These are phyloP conservation scores for Hydraecia micacea DNA, from an alignment of 2,888 invertebrate genomes.

Conservation along the genomic window DNA sequence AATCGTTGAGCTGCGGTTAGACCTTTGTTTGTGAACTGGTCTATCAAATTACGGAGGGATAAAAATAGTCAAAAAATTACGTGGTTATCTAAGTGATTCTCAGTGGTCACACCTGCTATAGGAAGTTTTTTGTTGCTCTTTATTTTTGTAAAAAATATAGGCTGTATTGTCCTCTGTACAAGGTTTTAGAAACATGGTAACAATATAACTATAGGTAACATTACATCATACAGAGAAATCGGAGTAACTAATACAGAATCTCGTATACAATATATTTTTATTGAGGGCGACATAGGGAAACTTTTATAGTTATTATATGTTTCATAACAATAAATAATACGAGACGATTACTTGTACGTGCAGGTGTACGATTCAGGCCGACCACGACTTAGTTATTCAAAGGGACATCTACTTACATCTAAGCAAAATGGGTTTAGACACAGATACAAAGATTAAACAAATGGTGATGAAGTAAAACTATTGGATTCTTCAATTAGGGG, in stretches of 20 bases:
- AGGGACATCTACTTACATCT: background rate
- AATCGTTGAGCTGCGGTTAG: conserved; percentile 41
- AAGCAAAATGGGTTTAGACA: background rate
- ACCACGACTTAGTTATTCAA: background rate
- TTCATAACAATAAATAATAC: conserved; percentile 29
- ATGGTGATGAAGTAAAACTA: background rate
- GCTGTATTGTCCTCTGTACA: background rate
- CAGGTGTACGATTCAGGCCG: conserved; percentile 8
- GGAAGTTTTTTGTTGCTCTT: background rate
- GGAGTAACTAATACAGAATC: conserved; percentile 4
- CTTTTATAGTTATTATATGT: conserved; percentile 16
- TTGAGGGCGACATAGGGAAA: conserved; percentile 14
- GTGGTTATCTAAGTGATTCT: conserved; percentile 11
- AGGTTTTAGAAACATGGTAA: background rate
- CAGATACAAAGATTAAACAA: background rate
- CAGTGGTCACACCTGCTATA: background rate
- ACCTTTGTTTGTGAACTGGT: conserved; percentile 31
- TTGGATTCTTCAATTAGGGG: background rate
- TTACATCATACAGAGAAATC: background rate
- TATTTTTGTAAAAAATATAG: background rate
- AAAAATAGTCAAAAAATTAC: conserved; percentile 20
- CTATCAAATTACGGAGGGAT: conserved; percentile 48
- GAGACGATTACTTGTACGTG: conserved; percentile 19
- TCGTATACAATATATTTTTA: conserved; percentile 5
- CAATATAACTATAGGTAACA: background rate